phyloP scores from a whole-genome alignment of 2,113 vertebrate genomes.

The Psittacula cyanocephala region DNA sequence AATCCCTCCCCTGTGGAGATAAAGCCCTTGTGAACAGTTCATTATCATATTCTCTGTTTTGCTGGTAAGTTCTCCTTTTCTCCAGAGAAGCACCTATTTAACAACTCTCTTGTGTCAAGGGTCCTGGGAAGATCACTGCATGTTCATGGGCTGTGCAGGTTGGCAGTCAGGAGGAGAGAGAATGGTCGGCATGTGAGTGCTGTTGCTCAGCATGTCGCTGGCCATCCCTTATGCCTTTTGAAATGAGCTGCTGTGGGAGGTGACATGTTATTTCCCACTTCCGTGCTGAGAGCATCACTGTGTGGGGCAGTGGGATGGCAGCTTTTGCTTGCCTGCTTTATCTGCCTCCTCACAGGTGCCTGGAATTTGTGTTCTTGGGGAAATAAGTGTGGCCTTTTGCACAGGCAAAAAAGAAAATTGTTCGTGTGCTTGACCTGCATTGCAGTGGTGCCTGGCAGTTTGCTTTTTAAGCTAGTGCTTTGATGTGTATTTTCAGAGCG shows the following conservation, averaged over 20 bases:
- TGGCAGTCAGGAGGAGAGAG: not conserved
- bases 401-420: not conserved
- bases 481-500: not conserved
- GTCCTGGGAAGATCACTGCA: not conserved
- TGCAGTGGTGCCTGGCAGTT: not conserved
- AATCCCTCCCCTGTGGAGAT: constrained; percentile 12
- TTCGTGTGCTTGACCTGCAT: not conserved
- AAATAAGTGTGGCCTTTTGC: not conserved
- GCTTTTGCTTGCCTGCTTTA: not conserved
- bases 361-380: not conserved
- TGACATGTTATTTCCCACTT: not conserved
- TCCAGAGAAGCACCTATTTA: not conserved
- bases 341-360: not conserved
- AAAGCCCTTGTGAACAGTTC: constrained; percentile 28
- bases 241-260: not conserved
- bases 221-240: not conserved
- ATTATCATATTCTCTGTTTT: constrained; percentile 37
- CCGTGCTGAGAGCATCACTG: rapidly evolving
- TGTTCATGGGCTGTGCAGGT: not conserved
- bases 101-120: not conserved
- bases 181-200: not conserved
- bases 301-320: not conserved
- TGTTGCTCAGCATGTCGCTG: not conserved
- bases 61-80: not conserved
- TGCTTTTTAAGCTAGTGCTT: not conserved